Conservation (phyloP, 2,113 vertebrate species). For the Philantomba maxwellii region DNA sequence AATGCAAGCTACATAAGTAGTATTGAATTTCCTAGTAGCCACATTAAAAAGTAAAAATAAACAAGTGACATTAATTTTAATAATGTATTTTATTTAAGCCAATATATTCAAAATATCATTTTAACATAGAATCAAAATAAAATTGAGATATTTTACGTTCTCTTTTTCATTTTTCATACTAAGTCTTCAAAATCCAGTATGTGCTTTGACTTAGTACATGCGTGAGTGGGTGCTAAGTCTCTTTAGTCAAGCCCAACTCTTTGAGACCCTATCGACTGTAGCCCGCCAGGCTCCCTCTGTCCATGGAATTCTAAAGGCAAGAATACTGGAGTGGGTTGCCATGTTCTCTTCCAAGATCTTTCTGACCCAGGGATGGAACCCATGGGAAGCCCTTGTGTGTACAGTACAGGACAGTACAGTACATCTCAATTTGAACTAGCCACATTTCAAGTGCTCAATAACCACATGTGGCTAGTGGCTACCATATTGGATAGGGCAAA, state of each 20-base stretch:
- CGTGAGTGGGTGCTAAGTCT: neutral
- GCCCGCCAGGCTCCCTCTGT: neutral
- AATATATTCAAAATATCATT: neutral
- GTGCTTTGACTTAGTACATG: neutral
- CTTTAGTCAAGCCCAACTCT: neutral
- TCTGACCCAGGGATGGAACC: neutral
- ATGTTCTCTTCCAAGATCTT: neutral
- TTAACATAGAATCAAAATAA: constrained; percentile 6
- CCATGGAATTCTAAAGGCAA: neutral
- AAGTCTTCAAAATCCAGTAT: neutral
- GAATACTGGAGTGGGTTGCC: neutral
- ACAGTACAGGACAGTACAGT: neutral
- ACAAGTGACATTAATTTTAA: constrained; percentile 5
- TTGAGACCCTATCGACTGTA: neutral
- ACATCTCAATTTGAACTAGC: neutral
- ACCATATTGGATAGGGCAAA: neutral
- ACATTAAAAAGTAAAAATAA: constrained; percentile 17
- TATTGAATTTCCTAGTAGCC: neutral
- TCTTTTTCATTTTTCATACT: neutral
- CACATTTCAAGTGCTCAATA: neutral
- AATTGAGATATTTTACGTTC: neutral
- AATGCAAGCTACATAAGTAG: neutral
- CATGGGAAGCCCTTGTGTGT: neutral
- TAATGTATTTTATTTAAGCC: constrained; percentile 9
- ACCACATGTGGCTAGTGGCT: neutral